Conservation (phyloP, 2,113 vertebrate species). For the Thamnophis sirtalis region DNA sequence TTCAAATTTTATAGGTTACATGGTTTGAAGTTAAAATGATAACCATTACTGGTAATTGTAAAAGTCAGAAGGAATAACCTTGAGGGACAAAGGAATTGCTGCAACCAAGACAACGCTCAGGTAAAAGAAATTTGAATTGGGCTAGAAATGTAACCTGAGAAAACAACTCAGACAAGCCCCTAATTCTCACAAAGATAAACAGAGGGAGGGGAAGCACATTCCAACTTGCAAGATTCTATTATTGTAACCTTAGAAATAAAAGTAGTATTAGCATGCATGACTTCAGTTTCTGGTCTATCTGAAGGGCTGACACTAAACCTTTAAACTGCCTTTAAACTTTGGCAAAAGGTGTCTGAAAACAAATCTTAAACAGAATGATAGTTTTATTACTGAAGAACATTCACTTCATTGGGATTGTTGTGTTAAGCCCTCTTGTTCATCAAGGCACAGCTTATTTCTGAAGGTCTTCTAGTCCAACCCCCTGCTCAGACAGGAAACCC, state of each 20-base stretch:
- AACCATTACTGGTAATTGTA: not conserved
- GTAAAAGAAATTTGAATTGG: not conserved
- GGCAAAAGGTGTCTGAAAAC: not conserved
- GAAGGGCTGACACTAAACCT: not conserved
- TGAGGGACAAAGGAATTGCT: not conserved
- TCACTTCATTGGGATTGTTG: not conserved
- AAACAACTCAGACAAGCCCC: not conserved
- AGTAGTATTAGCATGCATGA: not conserved
- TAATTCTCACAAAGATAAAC: not conserved
- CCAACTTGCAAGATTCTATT: not conserved
- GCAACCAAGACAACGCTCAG: not conserved
- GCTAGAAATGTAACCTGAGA: not conserved
- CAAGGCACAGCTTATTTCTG: not conserved
- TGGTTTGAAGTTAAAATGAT: not conserved
- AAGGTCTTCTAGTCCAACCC: too few relatives aligned
- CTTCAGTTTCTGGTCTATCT: not conserved
- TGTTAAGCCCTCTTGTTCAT: not conserved
- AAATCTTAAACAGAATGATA: not conserved
- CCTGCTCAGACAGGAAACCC: too few relatives aligned
- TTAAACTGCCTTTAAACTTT: not conserved
- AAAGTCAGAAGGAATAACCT: not conserved
- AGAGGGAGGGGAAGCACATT: not conserved
- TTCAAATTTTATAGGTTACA: not conserved
- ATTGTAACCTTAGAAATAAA: not conserved
- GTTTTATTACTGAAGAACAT: not conserved